Evolutionary conservation across 1,140 invertebrate genomes (phyloP).

Genomic region (Cydia fagiglandana): DNA sequence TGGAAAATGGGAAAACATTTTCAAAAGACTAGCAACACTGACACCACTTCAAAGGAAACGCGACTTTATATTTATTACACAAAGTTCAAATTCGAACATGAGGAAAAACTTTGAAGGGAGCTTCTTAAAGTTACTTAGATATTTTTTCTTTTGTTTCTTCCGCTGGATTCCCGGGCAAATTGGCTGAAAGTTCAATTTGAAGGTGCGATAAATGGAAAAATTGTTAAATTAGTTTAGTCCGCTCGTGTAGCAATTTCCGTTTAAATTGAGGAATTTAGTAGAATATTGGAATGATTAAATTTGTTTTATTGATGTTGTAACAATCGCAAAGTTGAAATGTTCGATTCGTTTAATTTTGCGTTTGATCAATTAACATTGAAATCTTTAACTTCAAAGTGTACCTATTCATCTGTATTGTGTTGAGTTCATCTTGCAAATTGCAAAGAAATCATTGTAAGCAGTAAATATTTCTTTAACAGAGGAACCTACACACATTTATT

Average conservation of each 20-base stretch:
- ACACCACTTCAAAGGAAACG: background rate
- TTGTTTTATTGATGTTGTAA: too few relatives aligned
- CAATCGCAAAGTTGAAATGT: too few relatives aligned
- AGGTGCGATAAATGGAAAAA: constrained; percentile 16
- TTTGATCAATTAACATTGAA: too few relatives aligned
- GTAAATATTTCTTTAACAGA: too few relatives aligned
- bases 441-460: too few relatives aligned
- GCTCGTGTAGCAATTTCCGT: background rate
- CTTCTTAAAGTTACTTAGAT: background rate
- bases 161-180: background rate
- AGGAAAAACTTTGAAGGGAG: background rate
- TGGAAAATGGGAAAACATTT: background rate
- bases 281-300: background rate
- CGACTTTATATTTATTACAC: background rate
- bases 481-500: too few relatives aligned
- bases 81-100: background rate
- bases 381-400: too few relatives aligned
- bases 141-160: constrained; percentile 1
- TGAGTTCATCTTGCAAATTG: too few relatives aligned
- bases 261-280: background rate
- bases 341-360: too few relatives aligned
- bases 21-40: background rate
- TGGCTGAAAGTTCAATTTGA: constrained; percentile 1
- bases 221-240: background rate
- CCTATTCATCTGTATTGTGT: too few relatives aligned